Evolutionary conservation across 2,113 vertebrate species (phyloP), one percentile per base, ranked within the genome.

Genomic region (Monarcha castaneiventris): DNA sequence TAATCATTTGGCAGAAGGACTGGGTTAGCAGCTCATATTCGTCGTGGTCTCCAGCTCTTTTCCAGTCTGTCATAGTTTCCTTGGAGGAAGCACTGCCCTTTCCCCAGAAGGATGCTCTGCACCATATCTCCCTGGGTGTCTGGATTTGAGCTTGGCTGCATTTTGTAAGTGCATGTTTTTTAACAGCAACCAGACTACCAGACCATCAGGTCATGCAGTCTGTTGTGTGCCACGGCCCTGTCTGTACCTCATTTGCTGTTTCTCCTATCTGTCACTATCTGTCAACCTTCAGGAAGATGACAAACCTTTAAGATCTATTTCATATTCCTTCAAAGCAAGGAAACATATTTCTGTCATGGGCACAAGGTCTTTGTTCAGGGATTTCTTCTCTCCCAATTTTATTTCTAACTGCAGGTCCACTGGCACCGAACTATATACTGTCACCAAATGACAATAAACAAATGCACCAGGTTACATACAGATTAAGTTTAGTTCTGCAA

Each of bases 1-100:
- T 93, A 95, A 84, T 91, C 84, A 78, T 56, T 87, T 87, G 66
- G 73, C 87, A 94, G 77, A 87, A 87, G 74, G 73, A 48, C 74
- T 75, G 74, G 48, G 39, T 74, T 84, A 93, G 77, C 69, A 84
- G 87, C 77, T 89, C 13, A 0, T 48, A 32, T 82, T 89, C 4
- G 4, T 52, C 1, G 0, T 39, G 35, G 62, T 89, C 78, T 84
- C 66, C 92, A 72, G 61, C 81, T 71, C 77, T 82, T 82, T 93
- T 89, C 87, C 92, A 91, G 64, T 35, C 77, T 78, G 77, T 84
- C 2, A 5, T 35, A 56, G 69, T 72, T 96, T 94, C 93, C 93
- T 84, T 27, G 4, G 66, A 95, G 87, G 89, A 94, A 94, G 84
- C 10, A 19, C 30, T 75, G 84, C 69, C 52, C 62, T 84, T 89